Evolutionary conservation across 2,797 vertebrate genomes (phyloP).

Genomic region (Catharus ustulatus): DNA sequence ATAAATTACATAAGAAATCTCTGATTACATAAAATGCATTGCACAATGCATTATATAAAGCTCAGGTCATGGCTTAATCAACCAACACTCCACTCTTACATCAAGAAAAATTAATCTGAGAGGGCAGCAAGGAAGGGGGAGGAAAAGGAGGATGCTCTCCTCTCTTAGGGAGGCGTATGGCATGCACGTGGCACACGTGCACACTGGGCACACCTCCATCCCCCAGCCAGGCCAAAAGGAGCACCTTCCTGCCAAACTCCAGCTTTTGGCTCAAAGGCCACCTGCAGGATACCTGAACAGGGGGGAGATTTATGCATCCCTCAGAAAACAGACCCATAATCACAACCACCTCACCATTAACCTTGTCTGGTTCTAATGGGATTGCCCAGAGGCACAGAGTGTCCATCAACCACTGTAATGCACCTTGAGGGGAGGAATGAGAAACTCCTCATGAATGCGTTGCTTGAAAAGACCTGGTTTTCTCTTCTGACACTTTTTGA

Average conservation of each 20-base stretch:
- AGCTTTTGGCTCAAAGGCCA: background rate
- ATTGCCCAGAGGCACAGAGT: background rate
- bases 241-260: background rate
- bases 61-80: background rate
- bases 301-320: background rate
- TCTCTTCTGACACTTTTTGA: background rate
- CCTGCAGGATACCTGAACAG: background rate
- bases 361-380: background rate
- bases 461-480: background rate
- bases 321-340: background rate
- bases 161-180: background rate
- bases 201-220: background rate
- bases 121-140: background rate
- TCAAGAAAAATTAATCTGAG: background rate
- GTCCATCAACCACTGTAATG: background rate
- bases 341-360: background rate
- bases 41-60: constrained; percentile 55
- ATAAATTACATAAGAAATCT: constrained; percentile 42
- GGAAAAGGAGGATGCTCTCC: background rate
- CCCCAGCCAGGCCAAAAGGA: fast-evolving
- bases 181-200: fast-evolving
- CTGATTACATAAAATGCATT: constrained; percentile 42
- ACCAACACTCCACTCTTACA: background rate
- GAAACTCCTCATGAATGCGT: background rate
- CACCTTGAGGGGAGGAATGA: background rate